Conservation (phyloP, 2,797 vertebrate species). For the Cetoscarus ocellatus region DNA sequence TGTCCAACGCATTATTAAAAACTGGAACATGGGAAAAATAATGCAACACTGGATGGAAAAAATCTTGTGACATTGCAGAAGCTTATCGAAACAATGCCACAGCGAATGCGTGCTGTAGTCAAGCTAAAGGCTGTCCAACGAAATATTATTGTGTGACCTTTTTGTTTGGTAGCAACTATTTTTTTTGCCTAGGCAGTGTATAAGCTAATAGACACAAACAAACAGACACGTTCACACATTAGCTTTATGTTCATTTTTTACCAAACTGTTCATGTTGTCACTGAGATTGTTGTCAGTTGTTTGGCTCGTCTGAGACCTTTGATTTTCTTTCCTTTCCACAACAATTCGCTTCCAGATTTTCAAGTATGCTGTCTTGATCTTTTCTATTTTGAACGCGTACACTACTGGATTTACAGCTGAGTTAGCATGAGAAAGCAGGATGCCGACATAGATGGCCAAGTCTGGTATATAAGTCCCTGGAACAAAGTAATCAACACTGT, state of each 20-base stretch:
- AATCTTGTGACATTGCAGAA: too few relatives aligned
- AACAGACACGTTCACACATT: neutral
- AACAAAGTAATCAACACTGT: conserved; percentile 78
- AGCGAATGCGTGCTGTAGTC: too few relatives aligned
- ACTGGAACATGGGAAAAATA: too few relatives aligned
- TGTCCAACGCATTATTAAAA: too few relatives aligned
- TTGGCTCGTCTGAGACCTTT: conserved; percentile 48
- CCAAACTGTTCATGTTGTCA: conserved; percentile 38
- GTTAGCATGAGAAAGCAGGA: conserved; percentile 86
- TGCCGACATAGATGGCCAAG: conserved; percentile 62
- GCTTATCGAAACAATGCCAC: too few relatives aligned
- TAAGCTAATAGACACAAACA: neutral
- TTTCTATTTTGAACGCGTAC: conserved; percentile 87
- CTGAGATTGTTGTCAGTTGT: conserved; percentile 56
- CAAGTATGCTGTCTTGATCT: conserved; percentile 81
- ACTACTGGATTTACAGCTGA: conserved; percentile 88
- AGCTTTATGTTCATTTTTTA: neutral
- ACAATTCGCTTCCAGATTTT: conserved; percentile 63
- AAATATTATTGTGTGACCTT: too few relatives aligned
- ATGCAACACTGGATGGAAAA: too few relatives aligned
- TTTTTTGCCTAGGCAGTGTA: too few relatives aligned
- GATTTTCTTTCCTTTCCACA: conserved; percentile 43
- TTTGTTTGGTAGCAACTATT: too few relatives aligned
- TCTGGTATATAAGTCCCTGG: accelerated
- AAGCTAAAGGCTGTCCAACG: too few relatives aligned